Percentiles rank a stretch among this genome's conserved stretches.
phyloP scores from a whole-genome alignment of 2,888 invertebrate species.

The Morpho deidamia region DNA sequence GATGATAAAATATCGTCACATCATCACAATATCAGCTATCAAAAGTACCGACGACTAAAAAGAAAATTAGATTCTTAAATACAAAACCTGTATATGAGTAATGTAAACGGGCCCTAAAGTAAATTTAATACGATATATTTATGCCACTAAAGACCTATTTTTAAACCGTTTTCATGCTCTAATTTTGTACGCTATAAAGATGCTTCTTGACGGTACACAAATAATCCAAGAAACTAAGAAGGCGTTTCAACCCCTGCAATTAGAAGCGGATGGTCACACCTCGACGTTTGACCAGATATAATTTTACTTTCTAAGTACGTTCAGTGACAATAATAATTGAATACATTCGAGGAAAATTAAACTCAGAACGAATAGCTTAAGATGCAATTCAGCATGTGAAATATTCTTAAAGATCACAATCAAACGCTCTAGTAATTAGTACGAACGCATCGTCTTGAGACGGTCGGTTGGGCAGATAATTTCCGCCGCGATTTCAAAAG shows the following conservation, averaged over 20 bases:
- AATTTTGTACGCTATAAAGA: conserved; percentile 53
- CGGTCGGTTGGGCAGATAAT: conserved; percentile 75
- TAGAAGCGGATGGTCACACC: conserved; percentile 76
- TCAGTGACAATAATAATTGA: conserved; percentile 65
- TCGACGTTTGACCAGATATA: conserved; percentile 68
- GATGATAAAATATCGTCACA: no score
- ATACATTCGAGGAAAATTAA: conserved; percentile 31
- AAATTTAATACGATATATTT: conserved; percentile 22
- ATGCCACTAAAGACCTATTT: conserved; percentile 35
- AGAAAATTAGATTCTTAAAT: background rate
- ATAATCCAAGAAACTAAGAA: conserved; percentile 45
- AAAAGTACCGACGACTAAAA: background rate
- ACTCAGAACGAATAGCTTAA: conserved; percentile 34
- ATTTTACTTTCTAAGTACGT: conserved; percentile 75
- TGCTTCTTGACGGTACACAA: conserved; percentile 60
- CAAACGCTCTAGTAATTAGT: conserved; percentile 75
- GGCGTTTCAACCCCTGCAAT: conserved; percentile 63
- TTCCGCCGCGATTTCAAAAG: conserved; percentile 76
- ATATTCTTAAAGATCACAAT: conserved; percentile 58
- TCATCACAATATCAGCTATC: no score
- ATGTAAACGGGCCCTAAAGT: conserved; percentile 1
- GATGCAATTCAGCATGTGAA: conserved; percentile 37
- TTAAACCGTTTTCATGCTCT: conserved; percentile 53
- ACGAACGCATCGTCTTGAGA: conserved; percentile 62
- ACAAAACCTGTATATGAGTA: background rate